Evolutionary conservation across 2,113 vertebrate genomes (phyloP).

Genomic region (Scomber colias): DNA sequence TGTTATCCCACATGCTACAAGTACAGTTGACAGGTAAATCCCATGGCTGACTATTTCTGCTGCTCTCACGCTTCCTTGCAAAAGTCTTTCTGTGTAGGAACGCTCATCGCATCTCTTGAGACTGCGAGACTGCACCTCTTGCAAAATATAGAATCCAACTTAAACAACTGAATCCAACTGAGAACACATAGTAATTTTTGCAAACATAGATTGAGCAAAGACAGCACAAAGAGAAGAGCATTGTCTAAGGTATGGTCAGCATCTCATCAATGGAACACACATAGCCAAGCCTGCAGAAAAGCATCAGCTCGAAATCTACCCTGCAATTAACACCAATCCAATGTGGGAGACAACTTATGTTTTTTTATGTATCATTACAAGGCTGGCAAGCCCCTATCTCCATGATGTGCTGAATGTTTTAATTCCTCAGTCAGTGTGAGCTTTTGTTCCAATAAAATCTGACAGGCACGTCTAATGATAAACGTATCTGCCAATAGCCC

Average conservation of each 20-base stretch:
- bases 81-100: conserved; percentile 63
- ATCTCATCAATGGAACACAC: conserved; percentile 6
- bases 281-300: conserved; percentile 26
- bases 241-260: conserved; percentile 13
- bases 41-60: conserved; percentile 65
- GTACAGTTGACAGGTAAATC: conserved; percentile 75
- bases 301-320: conserved; percentile 36
- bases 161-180: conserved; percentile 22
- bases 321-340: conserved; percentile 50
- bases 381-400: conserved; percentile 58
- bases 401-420: conserved; percentile 50
- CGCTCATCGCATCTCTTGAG: conserved; percentile 48
- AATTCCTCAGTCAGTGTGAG: conserved; percentile 50
- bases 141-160: conserved; percentile 46
- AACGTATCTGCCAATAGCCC: conserved; percentile 68
- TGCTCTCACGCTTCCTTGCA: conserved; percentile 52
- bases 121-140: conserved; percentile 44
- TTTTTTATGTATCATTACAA: conserved; percentile 61
- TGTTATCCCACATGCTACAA: conserved; percentile 63
- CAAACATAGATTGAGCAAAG: conserved; percentile 22
- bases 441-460: conserved; percentile 69
- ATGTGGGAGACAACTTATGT: conserved; percentile 64
- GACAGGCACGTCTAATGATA: conserved; percentile 75
- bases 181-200: conserved; percentile 18
- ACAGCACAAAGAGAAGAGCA: neutral